Evolutionary conservation across 1,140 invertebrate species (phyloP).

Genomic region (Xylocopa sonorina): DNA sequence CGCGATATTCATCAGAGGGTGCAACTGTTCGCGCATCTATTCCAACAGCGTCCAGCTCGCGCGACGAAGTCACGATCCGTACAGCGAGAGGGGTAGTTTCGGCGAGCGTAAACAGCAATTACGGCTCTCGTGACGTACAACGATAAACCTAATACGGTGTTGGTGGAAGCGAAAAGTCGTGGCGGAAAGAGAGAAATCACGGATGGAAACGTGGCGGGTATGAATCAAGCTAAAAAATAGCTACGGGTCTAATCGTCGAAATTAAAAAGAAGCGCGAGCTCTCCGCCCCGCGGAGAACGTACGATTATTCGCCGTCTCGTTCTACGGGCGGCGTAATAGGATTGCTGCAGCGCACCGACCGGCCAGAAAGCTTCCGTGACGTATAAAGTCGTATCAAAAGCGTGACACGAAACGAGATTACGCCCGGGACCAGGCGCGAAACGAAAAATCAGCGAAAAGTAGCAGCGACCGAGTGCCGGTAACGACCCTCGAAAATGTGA

Average conservation of each 20-base stretch:
- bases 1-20: neutral
- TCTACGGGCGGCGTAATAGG: conserved; percentile 50
- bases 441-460: conserved; percentile 52
- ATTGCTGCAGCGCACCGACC: conserved; percentile 34
- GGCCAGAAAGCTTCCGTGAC: conserved; percentile 28
- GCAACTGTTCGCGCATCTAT: neutral
- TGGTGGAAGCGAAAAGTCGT: neutral
- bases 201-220: neutral
- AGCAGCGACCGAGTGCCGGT: conserved; percentile 25
- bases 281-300: neutral
- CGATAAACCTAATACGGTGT: neutral
- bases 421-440: conserved; percentile 46
- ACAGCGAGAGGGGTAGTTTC: neutral
- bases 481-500: conserved; percentile 36
- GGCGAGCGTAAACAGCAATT: conserved; percentile 27
- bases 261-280: conserved; percentile 46
- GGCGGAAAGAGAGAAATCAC: neutral
- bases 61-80: neutral
- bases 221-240: conserved; percentile 54
- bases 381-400: conserved; percentile 61
- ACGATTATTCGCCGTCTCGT: conserved; percentile 52
- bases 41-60: neutral
- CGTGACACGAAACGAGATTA: conserved; percentile 56
- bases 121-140: neutral
- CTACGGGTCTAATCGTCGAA: conserved; percentile 48